Evolutionary conservation across 2,797 vertebrate species (phyloP).

Genomic region (Chelmon rostratus): DNA sequence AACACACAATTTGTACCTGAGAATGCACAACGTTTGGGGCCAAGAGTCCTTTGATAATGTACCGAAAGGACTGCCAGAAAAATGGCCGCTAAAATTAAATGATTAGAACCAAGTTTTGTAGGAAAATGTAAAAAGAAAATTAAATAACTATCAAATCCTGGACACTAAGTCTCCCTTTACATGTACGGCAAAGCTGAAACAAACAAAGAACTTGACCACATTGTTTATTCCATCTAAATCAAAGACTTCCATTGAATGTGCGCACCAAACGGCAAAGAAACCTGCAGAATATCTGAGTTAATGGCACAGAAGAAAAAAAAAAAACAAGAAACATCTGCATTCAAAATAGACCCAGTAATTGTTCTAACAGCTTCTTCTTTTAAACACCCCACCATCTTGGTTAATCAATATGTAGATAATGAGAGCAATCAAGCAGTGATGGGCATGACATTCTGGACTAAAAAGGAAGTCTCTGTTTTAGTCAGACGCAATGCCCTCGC

Average conservation of each 20-base stretch:
- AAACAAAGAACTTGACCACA: not conserved
- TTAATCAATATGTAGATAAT: conserved; percentile 87
- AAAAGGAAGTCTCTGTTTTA: conserved; percentile 78
- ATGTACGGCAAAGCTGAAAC: not conserved
- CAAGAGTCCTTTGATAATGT: conserved; percentile 47
- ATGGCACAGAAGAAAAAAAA: conserved; percentile 4
- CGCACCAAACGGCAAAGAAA: conserved; percentile 34
- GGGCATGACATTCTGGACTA: conserved; percentile 81
- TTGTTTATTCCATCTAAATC: conserved; percentile 11
- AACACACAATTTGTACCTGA: conserved; percentile 70
- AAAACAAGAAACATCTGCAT: conserved; percentile 62
- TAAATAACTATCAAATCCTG: not conserved
- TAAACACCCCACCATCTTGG: conserved; percentile 75
- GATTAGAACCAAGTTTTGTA: not conserved
- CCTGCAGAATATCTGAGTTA: conserved; percentile 47
- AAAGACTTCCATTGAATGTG: conserved; percentile 12
- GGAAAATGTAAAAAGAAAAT: not conserved
- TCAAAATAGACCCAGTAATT: conserved; percentile 80
- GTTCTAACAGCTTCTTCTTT: conserved; percentile 76
- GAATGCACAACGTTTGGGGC: conserved; percentile 54
- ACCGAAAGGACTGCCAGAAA: conserved; percentile 26
- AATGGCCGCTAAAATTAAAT: conserved; percentile 20
- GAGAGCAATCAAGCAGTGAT: conserved; percentile 84
- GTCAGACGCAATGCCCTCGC: conserved; percentile 74
- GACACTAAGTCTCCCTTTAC: no score